Evolutionary conservation across 1,140 invertebrate genomes (phyloP), one percentile per base, ranked within the genome.

Genomic region (Drosophila bipectinata): DNA sequence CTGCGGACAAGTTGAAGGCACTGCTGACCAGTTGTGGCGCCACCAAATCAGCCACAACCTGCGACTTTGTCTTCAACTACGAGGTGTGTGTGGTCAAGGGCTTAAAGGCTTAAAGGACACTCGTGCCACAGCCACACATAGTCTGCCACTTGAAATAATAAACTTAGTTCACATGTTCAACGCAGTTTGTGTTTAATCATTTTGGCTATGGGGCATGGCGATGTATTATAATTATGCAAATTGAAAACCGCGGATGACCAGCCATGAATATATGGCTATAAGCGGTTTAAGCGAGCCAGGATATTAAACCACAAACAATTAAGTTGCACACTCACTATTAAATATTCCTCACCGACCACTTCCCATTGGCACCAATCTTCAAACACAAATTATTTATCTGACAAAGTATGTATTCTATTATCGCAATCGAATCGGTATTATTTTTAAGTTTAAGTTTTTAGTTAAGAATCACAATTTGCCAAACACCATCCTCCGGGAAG

Each of bases 181-280:
- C 54, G 74, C 78, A 71, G 59, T 39, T 71, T 54, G 14, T 62
- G 64, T 72, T 63, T 66, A 78, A 78, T 75, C 61, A 32, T 51
- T 26, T 48, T 10, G 41, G 54, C 37, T 45, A 41, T 44, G 51
- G 39, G 44, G 62, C 41, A 52, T 61, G 60, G 3, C 4, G 34
- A 37, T 45, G 77, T 55, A 74, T 75, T 81, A 81, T 75, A 81
- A 81, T 83, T 83, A 81, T 83, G 79, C 78, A 83, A 81, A 83
- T 78, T 72, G 79, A 83, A 83, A 75, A 72, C 51, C 63, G 45
- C 73, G 67, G 73, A 69, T 81, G 68, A 72, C 28, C 39, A 59
- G 64, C 21, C 75, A 69, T 77, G 79, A 57, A 68, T 62, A 63
- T 71, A 47, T 37, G 45, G 54, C 47, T 71, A 73, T 77, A 81